Evolutionary conservation across 2,797 vertebrate species (phyloP).

Genomic region (Gymnodraco acuticeps): DNA sequence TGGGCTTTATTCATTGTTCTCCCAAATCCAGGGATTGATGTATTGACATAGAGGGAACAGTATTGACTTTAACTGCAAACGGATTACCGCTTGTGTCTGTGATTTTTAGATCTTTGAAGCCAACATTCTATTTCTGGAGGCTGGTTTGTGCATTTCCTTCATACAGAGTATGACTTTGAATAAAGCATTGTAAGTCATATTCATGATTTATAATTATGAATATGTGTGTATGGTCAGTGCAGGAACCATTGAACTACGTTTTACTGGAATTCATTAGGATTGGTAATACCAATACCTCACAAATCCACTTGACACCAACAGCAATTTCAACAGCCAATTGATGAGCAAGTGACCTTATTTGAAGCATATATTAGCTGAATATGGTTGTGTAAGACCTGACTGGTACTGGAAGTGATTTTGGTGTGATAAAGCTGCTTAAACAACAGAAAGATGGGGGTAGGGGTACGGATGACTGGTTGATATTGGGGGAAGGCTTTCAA

Average conservation of each 20-base stretch:
- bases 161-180: background rate
- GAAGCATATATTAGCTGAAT: background rate
- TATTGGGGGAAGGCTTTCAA: conserved; percentile 15
- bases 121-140: background rate
- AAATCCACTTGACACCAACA: background rate
- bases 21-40: background rate
- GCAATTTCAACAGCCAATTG: background rate
- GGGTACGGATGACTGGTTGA: background rate
- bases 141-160: background rate
- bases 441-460: conserved; percentile 1
- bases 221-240: background rate
- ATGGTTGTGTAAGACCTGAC: background rate
- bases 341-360: background rate
- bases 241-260: background rate
- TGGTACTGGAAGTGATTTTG: conserved; percentile 5
- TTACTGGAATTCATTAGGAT: too few species aligned
- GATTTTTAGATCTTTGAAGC: too few species aligned
- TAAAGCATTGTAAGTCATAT: background rate
- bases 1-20: background rate
- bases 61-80: too few species aligned
- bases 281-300: background rate
- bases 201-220: background rate
- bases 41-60: too few species aligned
- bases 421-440: background rate
- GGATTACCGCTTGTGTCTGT: too few species aligned